Evolutionary conservation across 2,797 vertebrate genomes (phyloP).

Genomic region (Rhabdomys pumilio): DNA sequence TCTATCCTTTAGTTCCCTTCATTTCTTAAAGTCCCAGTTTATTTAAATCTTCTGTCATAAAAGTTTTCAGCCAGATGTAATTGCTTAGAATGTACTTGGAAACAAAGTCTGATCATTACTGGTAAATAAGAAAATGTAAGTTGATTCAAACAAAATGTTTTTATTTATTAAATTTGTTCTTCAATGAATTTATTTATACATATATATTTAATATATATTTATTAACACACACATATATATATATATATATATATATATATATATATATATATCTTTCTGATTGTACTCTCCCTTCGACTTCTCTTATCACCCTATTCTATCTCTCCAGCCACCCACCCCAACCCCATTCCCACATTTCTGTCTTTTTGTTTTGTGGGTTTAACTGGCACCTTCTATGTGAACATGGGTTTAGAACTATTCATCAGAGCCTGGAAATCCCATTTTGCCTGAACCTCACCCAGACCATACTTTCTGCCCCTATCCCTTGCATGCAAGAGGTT

Average conservation of each 20-base stretch:
- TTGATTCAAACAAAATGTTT: neutral
- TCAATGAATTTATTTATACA: neutral
- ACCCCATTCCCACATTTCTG: neutral
- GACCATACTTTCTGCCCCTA: neutral
- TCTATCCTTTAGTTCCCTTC: neutral
- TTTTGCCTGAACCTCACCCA: rapidly evolving
- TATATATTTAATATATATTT: too few relatives aligned
- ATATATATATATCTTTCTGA: neutral
- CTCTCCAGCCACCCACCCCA: neutral
- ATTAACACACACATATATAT: too few relatives aligned
- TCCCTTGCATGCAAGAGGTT: neutral
- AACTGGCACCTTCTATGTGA: neutral
- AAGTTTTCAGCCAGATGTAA: neutral
- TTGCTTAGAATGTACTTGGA: neutral
- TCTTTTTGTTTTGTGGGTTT: neutral
- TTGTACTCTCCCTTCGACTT: neutral
- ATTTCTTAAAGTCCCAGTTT: conserved; percentile 17
- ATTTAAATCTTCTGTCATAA: conserved; percentile 15
- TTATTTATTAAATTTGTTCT: neutral
- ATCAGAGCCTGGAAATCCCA: neutral
- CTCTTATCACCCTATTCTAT: neutral
- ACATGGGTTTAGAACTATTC: neutral
- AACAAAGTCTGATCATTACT: neutral
- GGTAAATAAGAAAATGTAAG: neutral
- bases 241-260: too few relatives aligned